Evolutionary conservation across 1,140 invertebrate genomes (phyloP).

Genomic region (Zaprionus ornatus): DNA sequence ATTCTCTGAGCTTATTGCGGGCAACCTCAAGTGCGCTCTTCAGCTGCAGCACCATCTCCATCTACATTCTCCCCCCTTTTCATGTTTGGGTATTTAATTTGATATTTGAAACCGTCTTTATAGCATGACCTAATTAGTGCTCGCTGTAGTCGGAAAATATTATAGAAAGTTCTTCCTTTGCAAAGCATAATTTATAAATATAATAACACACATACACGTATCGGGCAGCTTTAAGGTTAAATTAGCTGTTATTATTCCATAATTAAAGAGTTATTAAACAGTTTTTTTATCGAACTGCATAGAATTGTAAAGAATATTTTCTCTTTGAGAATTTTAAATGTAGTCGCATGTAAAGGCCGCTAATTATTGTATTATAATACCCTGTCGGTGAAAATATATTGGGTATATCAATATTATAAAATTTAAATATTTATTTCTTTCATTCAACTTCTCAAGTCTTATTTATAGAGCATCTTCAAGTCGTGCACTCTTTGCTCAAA

Average conservation of each 20-base stretch:
- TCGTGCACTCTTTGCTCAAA: not conserved
- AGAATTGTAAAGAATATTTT: not conserved
- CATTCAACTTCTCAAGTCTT: not conserved
- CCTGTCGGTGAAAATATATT: not conserved
- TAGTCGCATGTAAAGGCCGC: not conserved
- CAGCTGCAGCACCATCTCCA: not conserved
- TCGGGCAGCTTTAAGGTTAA: not conserved
- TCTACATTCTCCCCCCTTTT: not conserved
- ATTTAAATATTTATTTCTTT: too few species aligned
- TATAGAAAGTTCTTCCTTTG: not conserved
- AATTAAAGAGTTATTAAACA: not conserved
- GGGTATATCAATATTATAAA: not conserved
- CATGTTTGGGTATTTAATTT: constrained; percentile 12
- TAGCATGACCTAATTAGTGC: constrained; percentile 23
- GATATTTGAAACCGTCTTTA: constrained; percentile 12
- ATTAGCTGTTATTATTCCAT: not conserved
- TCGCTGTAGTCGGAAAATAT: not conserved
- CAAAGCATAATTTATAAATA: not conserved
- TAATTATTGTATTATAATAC: not conserved
- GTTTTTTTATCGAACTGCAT: not conserved
- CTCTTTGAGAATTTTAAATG: not conserved
- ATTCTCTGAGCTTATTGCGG: constrained; percentile 41
- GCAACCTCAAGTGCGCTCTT: constrained; percentile 22
- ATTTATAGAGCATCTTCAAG: constrained; percentile 1
- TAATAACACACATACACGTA: not conserved